phyloP scores from a whole-genome alignment of 2,888 invertebrate genomes.

The Toxonevra muliebris region DNA sequence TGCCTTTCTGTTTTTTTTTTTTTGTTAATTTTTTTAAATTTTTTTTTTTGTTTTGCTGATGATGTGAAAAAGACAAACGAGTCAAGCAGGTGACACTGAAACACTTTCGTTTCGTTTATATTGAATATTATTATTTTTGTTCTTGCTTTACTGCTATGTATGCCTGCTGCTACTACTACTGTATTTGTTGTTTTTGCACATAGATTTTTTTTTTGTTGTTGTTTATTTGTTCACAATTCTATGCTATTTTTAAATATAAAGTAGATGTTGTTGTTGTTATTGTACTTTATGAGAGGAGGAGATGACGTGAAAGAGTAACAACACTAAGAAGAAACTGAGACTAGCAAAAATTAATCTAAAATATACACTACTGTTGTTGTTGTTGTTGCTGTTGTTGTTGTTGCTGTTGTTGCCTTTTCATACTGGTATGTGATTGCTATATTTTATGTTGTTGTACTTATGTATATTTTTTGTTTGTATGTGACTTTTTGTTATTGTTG shows the following conservation, averaged over 20 bases:
- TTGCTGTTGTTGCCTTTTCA: neutral
- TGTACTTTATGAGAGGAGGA: neutral
- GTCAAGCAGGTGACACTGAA: conserved; percentile 36
- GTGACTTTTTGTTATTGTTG: too few relatives aligned
- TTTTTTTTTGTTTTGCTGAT: conserved; percentile 10
- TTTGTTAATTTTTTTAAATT: conserved; percentile 10
- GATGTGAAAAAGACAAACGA: conserved; percentile 30
- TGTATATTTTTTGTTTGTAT: too few relatives aligned
- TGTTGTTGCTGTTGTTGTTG: neutral
- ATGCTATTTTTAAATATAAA: conserved; percentile 10
- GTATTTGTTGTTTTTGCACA: too few relatives aligned
- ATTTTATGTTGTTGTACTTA: too few relatives aligned
- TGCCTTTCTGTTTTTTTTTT: neutral
- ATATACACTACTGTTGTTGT: neutral
- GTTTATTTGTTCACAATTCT: too few relatives aligned
- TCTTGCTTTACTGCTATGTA: too few relatives aligned
- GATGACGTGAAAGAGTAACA: neutral
- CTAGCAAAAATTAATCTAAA: conserved; percentile 4
- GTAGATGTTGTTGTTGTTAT: too few relatives aligned
- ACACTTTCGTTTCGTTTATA: conserved; percentile 28
- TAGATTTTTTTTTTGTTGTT: too few relatives aligned
- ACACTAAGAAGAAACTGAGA: neutral
- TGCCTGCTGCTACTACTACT: too few relatives aligned
- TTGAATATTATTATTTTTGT: too few relatives aligned
- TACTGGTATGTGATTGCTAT: neutral